Base-by-base conservation (phyloP, 2,113 vertebrate genomes). In the Poeciliopsis prolifica region DNA sequence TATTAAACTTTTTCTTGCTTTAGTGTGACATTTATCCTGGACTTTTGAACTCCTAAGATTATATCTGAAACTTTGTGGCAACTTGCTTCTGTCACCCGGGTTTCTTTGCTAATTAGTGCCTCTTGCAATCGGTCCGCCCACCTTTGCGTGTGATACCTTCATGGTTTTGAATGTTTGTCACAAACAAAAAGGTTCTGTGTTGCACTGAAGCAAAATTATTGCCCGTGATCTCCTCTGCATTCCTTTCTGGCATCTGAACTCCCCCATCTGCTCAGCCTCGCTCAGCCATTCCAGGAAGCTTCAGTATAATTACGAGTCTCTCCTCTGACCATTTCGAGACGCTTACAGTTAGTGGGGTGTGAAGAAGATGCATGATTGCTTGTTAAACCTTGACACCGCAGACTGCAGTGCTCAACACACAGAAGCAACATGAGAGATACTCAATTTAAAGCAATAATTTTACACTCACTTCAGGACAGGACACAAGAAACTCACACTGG, bases 331-430 rank as follows among this genome's bases (percentile, higher is more conserved):
- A 8, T 82, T 71, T 86, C 72, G 73, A 74, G 83, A 67, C 67
- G 51, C 73, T 79, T 22, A n/a, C 71, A 78, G 78, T 74, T 31
- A 71, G 83, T 9, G 62, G 73, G 72, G 74, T 82, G 81, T 82
- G 66, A 88, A 80, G 85, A 86, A 68, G 81, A 48, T 76, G 75
- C 28, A 28, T n/a, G 78, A 78, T 80, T 86, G 80, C 78, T 75
- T 68, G 79, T 87, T 82, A 83, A 86, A 78, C 61, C 65, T 79
- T 29, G 33, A 78, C 81, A 79, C 79, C 28, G 17, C 72, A 54
- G 81, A 77, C 80, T 35, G n/a, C 72, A 33, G 10, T 0, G 1
- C 65, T 80, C 63, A 63, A 67, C 82, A 79, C 69, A 61, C 63
- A 51, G 77, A 22, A 5, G 51, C 81, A 83, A 86, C 79, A 67